phyloP scores from a whole-genome alignment of 64 coral and sea anemone genomes.

The Actinia tenebrosa region DNA sequence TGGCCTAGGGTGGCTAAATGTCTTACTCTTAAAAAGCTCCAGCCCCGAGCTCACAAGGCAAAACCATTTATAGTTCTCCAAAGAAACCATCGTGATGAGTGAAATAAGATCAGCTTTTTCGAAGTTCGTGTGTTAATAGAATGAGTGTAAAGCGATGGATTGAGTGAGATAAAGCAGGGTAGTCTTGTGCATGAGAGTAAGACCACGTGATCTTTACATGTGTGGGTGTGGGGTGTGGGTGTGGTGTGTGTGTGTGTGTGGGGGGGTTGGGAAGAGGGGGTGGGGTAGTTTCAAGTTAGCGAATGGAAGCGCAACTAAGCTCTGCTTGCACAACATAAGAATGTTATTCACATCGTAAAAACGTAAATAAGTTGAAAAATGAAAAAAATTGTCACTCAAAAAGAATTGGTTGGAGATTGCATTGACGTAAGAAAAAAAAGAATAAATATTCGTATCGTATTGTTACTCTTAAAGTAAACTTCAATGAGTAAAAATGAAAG shows the following conservation, averaged over 20 bases:
- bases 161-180: neutral
- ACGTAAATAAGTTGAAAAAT: slow-evolving; percentile 10
- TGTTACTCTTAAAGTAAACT: slow-evolving; percentile 12
- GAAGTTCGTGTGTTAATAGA: neutral
- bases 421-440: neutral
- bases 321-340: slow-evolving; percentile 8
- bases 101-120: neutral
- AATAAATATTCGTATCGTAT: slow-evolving; percentile 13
- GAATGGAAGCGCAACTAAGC: neutral
- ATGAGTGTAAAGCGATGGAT: neutral
- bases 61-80: neutral
- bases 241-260: neutral
- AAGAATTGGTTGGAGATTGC: slow-evolving; percentile 4
- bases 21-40: neutral
- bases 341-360: slow-evolving; percentile 12
- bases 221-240: neutral
- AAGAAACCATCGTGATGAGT: neutral
- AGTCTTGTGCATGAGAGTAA: neutral
- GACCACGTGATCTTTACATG: neutral
- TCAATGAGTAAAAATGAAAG: neutral
- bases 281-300: neutral
- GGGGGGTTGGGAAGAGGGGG: neutral
- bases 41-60: neutral
- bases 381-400: slow-evolving; percentile 12
- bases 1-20: neutral